Percentiles rank a stretch among this genome's conserved stretches.
Evolutionary conservation across 2,113 vertebrate species (phyloP).

Genomic region (Oreochromis niloticus): DNA sequence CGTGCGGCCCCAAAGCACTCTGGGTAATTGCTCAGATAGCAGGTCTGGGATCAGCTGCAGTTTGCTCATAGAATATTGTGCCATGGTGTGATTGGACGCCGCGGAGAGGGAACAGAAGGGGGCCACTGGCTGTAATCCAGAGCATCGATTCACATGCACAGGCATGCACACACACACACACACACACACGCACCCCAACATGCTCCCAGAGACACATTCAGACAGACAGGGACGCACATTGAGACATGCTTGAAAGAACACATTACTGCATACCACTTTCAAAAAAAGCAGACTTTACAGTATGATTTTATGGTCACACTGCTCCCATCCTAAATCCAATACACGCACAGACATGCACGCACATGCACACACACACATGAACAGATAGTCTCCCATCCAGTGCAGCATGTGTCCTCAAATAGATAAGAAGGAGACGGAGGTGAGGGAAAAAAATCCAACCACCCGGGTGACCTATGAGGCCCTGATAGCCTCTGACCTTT

Average conservation of each 20-base stretch:
- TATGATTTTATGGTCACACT: slow-evolving; percentile 26
- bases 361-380: background rate
- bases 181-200: slow-evolving; percentile 5
- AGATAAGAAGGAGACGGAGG: slow-evolving; percentile 48
- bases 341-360: background rate
- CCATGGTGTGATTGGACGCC: slow-evolving; percentile 54
- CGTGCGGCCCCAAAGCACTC: slow-evolving; percentile 62
- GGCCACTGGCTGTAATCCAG: slow-evolving; percentile 63
- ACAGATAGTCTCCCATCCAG: background rate
- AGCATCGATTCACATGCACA: slow-evolving; percentile 53
- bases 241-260: slow-evolving; percentile 38
- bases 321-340: background rate
- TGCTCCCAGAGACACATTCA: background rate
- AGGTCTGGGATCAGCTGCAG: slow-evolving; percentile 72
- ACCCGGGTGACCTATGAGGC: slow-evolving; percentile 53
- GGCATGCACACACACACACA: slow-evolving; percentile 22
- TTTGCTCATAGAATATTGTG: slow-evolving; percentile 56
- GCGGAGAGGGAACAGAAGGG: slow-evolving; percentile 67
- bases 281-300: slow-evolving; percentile 30
- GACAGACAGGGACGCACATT: slow-evolving; percentile 28
- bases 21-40: slow-evolving; percentile 74
- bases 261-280: slow-evolving; percentile 35
- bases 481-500: slow-evolving; percentile 54
- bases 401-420: slow-evolving; percentile 56
- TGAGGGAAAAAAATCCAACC: slow-evolving; percentile 60